These are phyloP conservation scores for Anastrepha obliqua DNA, from an alignment of 1,140 invertebrate species.

Conservation along the genomic window DNA sequence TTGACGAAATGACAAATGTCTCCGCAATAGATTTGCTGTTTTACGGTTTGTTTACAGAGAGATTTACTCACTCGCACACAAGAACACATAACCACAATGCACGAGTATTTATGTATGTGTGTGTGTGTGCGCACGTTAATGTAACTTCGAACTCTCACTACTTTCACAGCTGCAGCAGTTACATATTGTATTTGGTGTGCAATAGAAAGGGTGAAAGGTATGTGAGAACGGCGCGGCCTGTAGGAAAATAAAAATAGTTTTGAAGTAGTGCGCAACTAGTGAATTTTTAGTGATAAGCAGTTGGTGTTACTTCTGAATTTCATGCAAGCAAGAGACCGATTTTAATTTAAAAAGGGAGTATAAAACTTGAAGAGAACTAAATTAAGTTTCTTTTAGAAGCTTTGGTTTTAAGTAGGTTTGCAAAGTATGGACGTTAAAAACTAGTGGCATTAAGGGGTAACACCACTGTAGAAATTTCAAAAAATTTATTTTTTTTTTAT, in stretches of 20 bases:
- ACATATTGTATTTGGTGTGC: not conserved
- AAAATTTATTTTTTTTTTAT: too few relatives aligned
- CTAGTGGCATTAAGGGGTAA: too few relatives aligned
- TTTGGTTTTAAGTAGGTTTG: too few relatives aligned
- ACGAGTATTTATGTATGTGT: not conserved
- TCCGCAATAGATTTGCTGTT: conserved; percentile 49
- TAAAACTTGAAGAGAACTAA: too few relatives aligned
- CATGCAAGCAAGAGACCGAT: too few relatives aligned
- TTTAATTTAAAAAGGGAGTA: too few relatives aligned
- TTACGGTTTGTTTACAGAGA: conserved; percentile 30
- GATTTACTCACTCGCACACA: not conserved
- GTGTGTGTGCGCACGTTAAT: not conserved
- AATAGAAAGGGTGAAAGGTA: conserved; percentile 8
- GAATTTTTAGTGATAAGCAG: too few relatives aligned
- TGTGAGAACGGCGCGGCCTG: not conserved
- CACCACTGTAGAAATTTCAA: too few relatives aligned
- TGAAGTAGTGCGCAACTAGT: not conserved
- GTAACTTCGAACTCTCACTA: not conserved
- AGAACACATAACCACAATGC: not conserved
- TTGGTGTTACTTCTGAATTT: too few relatives aligned
- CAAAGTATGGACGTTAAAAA: too few relatives aligned
- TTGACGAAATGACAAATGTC: conserved; percentile 59
- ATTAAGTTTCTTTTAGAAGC: too few relatives aligned
- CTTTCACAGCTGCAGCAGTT: conserved; percentile 36
- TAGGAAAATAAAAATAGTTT: not conserved